Percentiles rank a stretch among this genome's conserved stretches.
Evolutionary conservation across 2,888 invertebrate species (phyloP).

Genomic region (Stenoptilia bipunctidactyla): DNA sequence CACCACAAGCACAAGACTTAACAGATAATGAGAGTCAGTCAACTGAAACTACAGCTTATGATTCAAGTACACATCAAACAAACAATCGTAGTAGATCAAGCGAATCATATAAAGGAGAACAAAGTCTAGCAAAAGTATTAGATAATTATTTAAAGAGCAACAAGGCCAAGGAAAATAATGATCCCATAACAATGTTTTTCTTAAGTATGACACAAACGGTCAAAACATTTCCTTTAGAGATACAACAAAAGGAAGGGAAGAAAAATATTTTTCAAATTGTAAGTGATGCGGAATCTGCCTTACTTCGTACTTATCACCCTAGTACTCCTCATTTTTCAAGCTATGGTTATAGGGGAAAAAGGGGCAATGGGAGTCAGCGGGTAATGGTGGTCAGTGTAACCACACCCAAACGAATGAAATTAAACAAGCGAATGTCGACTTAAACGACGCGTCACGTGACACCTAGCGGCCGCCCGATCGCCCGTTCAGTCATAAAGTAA

Average conservation of each 20-base stretch:
- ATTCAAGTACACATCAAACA: slow-evolving; percentile 6
- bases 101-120: slow-evolving; percentile 10
- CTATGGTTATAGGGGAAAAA: slow-evolving; percentile 11
- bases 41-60: slow-evolving; percentile 11
- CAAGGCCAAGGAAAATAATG: slow-evolving; percentile 11
- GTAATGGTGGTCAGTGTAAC: too few relatives aligned
- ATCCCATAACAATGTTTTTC: slow-evolving; percentile 12
- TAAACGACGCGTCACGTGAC: too few relatives aligned
- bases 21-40: slow-evolving; percentile 10
- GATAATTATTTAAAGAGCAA: slow-evolving; percentile 12
- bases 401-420: too few relatives aligned
- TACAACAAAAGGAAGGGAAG: slow-evolving; percentile 9
- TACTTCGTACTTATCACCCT: slow-evolving; percentile 11
- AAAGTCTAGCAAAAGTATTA: slow-evolving; percentile 12
- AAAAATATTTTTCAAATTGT: slow-evolving; percentile 8
- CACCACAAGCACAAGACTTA: slow-evolving; percentile 11
- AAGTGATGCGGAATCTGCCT: slow-evolving; percentile 11
- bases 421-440: too few relatives aligned
- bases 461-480: too few relatives aligned
- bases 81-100: slow-evolving; percentile 7
- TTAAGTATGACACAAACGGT: slow-evolving; percentile 11
- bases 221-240: slow-evolving; percentile 10
- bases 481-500: too few relatives aligned
- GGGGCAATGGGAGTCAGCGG: too few relatives aligned
- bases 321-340: slow-evolving; percentile 13